phyloP scores from a whole-genome alignment of 2,797 vertebrate genomes.

The Muscicapa comitata region DNA sequence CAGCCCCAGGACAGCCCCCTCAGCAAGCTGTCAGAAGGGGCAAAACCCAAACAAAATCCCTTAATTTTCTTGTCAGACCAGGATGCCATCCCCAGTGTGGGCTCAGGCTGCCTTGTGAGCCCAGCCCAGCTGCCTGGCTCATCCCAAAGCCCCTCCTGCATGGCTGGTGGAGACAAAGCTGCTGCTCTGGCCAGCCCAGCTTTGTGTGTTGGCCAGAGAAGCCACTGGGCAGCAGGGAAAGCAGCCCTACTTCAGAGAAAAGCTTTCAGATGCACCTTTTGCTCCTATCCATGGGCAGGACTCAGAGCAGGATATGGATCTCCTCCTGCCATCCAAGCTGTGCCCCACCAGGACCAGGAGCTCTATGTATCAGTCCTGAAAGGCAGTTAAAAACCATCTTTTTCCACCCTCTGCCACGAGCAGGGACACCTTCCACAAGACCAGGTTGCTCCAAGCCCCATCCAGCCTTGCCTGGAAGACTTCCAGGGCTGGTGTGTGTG shows the following conservation, averaged over 20 bases:
- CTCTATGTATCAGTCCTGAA: accelerated
- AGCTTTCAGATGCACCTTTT: background rate
- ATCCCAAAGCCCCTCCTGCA: background rate
- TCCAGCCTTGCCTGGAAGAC: background rate
- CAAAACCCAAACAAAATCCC: background rate
- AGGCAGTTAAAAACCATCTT: background rate
- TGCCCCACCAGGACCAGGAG: background rate
- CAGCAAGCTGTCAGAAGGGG: background rate
- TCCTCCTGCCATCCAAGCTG: background rate
- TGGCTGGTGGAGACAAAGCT: background rate
- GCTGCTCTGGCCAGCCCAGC: background rate
- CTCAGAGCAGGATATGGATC: background rate
- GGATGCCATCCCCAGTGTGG: accelerated
- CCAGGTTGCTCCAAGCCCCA: background rate
- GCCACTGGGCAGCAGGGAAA: background rate
- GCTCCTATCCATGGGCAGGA: background rate
- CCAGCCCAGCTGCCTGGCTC: background rate
- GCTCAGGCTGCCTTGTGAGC: accelerated
- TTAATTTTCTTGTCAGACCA: background rate
- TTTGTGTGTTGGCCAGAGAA: background rate
- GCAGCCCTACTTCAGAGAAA: background rate
- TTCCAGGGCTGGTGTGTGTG: background rate
- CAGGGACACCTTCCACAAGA: background rate
- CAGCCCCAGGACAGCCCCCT: background rate
- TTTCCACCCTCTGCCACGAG: background rate